Base-by-base conservation (phyloP, 1,140 invertebrate genomes). In the Drosophila pectinifera region DNA sequence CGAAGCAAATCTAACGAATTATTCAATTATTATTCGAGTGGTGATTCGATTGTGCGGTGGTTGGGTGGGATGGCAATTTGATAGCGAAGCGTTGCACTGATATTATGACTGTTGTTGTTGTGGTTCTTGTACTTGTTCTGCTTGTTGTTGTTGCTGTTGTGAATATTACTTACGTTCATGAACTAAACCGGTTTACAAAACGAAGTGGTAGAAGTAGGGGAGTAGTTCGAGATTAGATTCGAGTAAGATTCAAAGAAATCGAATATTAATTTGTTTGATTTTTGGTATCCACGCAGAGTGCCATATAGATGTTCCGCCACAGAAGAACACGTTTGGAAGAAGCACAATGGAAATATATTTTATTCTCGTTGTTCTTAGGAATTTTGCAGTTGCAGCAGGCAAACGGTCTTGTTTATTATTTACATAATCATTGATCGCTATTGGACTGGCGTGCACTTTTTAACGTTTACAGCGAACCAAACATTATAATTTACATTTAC, bases 111-210 rank as follows among this genome's bases (percentile, higher is more conserved):
- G 41, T 68, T 80, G 45, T 61, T 22, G 53, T 26, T 68, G 28
- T 53, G 49, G 31, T 36, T 53, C 46, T 61, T 39, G 24, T 51
- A 59, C n/a, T 67, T 59, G 55, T 74, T 49, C 56, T 55, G 55
- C 51, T 73, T 41, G 53, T 63, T 46, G 34, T 49, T 42, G 48
- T 28, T 57, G 63, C 24, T 31, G 31, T 14, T 34, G 56, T 65
- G 31, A 45, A 54, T 28, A 54, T 84, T 86, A 86, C 82, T 86
- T 86, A 86, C 82, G 78, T 78, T 86, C 78, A 86, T 62, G 64
- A 86, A 86, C 82, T 86, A 86, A 82, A 73, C 82, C 62, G 67
- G 51, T 75, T 83, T 58, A 46, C 55, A 57, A 61, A 73, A 63
- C 36, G 57, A 38, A 61, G 73, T 48, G 42, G 59, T 55, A 54